phyloP scores from a whole-genome alignment of 2,113 vertebrate genomes.

The Puntigrus tetrazona region DNA sequence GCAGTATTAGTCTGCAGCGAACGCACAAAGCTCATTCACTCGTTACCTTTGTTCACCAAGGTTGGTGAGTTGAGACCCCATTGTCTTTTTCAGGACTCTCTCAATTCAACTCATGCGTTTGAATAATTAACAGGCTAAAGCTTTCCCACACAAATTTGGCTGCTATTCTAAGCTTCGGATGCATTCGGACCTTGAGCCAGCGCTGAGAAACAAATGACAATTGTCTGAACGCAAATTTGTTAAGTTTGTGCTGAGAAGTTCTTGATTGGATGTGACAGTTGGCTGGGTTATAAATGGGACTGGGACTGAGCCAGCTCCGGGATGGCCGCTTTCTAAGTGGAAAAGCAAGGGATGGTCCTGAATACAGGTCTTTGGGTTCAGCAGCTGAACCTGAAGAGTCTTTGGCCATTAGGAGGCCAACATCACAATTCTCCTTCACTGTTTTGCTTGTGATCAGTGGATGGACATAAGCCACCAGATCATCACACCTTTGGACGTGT shows the following conservation, averaged over 20 bases:
- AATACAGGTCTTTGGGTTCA: conserved; percentile 62
- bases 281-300: conserved; percentile 68
- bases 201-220: conserved; percentile 60
- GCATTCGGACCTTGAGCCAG: conserved; percentile 45
- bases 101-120: background rate
- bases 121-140: conserved; percentile 23
- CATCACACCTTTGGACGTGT: conserved; percentile 59
- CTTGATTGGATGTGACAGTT: conserved; percentile 73
- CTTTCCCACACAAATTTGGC: conserved; percentile 13
- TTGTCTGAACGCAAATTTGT: conserved; percentile 69
- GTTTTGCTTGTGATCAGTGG: conserved; percentile 56
- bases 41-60: conserved; percentile 21
- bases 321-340: conserved; percentile 68
- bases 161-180: background rate
- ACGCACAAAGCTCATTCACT: conserved; percentile 24
- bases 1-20: conserved; percentile 12
- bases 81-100: background rate
- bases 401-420: conserved; percentile 63
- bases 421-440: conserved; percentile 64
- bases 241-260: conserved; percentile 70
- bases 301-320: conserved; percentile 62
- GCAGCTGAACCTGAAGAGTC: conserved; percentile 71
- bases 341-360: conserved; percentile 69
- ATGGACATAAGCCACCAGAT: conserved; percentile 74
- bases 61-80: background rate